Conservation (phyloP, 2,113 vertebrate genomes). For the Noturus placidus region DNA sequence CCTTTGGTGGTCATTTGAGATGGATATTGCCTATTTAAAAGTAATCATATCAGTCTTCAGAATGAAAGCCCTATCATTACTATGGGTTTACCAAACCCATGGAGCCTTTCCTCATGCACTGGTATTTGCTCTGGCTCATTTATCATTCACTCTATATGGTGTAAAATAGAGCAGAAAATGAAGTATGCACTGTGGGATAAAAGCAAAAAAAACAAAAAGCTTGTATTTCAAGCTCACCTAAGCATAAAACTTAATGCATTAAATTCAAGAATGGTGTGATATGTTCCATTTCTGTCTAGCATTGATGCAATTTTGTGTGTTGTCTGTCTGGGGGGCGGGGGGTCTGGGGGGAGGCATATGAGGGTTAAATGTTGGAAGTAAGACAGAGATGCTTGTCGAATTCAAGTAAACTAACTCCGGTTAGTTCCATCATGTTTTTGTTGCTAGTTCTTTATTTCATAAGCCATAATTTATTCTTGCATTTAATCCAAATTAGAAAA, state of each 20-base stretch:
- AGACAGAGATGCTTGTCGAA: neutral
- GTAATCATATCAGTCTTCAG: neutral
- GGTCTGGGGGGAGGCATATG: no score
- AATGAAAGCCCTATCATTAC: neutral
- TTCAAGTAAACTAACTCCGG: neutral
- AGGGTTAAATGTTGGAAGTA: neutral
- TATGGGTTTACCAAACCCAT: neutral
- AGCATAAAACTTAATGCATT: neutral
- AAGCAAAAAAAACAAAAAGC: neutral
- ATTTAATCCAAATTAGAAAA: neutral
- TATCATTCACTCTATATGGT: neutral
- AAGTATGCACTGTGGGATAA: neutral
- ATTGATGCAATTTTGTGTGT: neutral
- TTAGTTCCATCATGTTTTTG: neutral
- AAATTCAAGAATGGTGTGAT: neutral
- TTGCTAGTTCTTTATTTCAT: neutral
- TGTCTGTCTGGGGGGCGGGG: neutral
- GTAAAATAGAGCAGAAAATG: slow-evolving; percentile 2
- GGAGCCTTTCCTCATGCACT: neutral
- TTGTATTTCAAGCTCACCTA: neutral
- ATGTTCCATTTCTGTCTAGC: neutral
- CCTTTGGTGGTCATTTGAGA: neutral
- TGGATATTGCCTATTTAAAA: slow-evolving; percentile 12
- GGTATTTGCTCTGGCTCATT: neutral
- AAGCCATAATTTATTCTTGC: neutral